A percentile compares a stretch with the other conserved stretches of the same genome.
These are phyloP conservation scores for Apodemia mormo DNA, from an alignment of 2,888 invertebrate genomes.

Conservation along the genomic window DNA sequence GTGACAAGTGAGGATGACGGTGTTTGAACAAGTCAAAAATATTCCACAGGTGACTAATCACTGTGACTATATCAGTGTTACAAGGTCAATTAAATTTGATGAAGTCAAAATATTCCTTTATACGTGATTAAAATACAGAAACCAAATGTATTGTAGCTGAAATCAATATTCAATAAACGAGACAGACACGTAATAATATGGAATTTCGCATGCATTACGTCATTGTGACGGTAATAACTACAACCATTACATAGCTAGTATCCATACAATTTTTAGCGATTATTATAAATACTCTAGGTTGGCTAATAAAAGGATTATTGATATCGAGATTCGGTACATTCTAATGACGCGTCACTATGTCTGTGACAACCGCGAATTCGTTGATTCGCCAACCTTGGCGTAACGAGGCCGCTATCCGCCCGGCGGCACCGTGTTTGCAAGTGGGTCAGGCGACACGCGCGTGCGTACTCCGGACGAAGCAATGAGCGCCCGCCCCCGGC, in stretches of 20 bases:
- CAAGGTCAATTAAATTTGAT: constrained; percentile 14
- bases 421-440: constrained; percentile 46
- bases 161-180: constrained; percentile 61
- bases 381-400: constrained; percentile 75
- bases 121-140: neutral
- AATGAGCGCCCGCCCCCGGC: constrained; percentile 75
- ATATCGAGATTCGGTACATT: constrained; percentile 6
- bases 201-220: constrained; percentile 56
- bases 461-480: constrained; percentile 73
- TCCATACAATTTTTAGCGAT: neutral
- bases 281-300: neutral
- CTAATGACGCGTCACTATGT: constrained; percentile 63
- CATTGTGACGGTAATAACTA: constrained; percentile 43
- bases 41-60: constrained; percentile 47
- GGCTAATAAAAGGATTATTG: neutral
- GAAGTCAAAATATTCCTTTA: constrained; percentile 7
- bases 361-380: constrained; percentile 62
- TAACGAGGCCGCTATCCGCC: constrained; percentile 66
- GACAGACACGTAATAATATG: constrained; percentile 51
- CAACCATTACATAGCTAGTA: constrained; percentile 22
- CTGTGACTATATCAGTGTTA: constrained; percentile 33
- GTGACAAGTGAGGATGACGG: constrained; percentile 60
- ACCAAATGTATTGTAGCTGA: neutral
- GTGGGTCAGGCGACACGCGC: constrained; percentile 74
- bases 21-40: constrained; percentile 55